These are phyloP conservation scores for Drosophila hydei DNA, from an alignment of 1,140 invertebrate genomes.

Conservation along the genomic window DNA sequence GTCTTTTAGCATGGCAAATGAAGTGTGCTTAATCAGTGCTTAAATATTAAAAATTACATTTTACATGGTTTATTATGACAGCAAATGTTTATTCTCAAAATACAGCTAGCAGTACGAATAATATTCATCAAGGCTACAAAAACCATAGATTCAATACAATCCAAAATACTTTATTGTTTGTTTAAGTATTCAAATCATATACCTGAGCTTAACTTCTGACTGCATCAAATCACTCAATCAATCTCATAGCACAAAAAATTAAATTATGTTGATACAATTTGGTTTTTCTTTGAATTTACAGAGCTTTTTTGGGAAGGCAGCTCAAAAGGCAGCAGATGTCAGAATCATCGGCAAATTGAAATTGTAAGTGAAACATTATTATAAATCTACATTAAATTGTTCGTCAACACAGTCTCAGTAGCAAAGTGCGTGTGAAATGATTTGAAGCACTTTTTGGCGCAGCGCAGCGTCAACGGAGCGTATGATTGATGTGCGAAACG, in stretches of 20 bases:
- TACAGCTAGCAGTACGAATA: background rate
- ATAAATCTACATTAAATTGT: slow-evolving; percentile 62
- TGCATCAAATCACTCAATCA: background rate
- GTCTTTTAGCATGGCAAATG: slow-evolving; percentile 9
- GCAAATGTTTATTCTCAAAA: background rate
- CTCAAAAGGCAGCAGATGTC: background rate
- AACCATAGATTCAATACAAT: background rate
- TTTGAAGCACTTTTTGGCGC: slow-evolving; percentile 22
- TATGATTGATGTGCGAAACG: slow-evolving; percentile 69
- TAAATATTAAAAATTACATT: slow-evolving; percentile 28
- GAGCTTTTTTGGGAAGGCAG: slow-evolving; percentile 1
- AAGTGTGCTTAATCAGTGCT: slow-evolving; percentile 33
- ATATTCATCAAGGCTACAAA: too few species aligned
- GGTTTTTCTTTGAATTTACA: slow-evolving; percentile 16
- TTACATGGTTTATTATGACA: background rate
- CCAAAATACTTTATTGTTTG: too few species aligned
- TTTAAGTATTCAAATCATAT: background rate
- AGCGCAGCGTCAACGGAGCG: slow-evolving; percentile 52
- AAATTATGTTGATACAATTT: background rate
- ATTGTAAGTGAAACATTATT: slow-evolving; percentile 43
- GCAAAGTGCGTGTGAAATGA: slow-evolving; percentile 29
- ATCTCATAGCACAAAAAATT: background rate
- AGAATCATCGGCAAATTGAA: slow-evolving; percentile 17
- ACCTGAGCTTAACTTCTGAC: background rate
- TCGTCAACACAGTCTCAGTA: slow-evolving; percentile 14